Evolutionary conservation across 2,113 vertebrate species (phyloP).

Genomic region (Suncus etruscus): DNA sequence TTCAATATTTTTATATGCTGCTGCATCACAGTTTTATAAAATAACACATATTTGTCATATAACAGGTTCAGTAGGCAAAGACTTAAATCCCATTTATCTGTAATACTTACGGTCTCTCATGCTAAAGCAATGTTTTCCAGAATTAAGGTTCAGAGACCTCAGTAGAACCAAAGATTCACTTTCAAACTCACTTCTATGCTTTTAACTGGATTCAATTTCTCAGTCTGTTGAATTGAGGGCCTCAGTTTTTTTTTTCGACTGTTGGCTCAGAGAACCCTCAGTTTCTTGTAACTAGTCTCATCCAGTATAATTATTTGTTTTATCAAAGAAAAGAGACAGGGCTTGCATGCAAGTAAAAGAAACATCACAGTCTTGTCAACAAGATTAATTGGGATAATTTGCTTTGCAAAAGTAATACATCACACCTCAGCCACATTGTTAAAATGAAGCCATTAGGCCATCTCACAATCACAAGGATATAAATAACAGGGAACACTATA

Average conservation of each 20-base stretch:
- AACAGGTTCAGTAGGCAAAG: background rate
- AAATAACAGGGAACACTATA: background rate
- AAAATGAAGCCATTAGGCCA: background rate
- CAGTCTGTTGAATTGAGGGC: background rate
- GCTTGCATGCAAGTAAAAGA: background rate
- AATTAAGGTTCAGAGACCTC: background rate
- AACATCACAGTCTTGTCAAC: background rate
- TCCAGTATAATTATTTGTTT: background rate
- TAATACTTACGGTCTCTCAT: background rate
- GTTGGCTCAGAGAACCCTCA: background rate
- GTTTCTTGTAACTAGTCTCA: background rate
- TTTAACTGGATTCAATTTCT: background rate
- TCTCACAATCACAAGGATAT: background rate
- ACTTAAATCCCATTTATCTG: background rate
- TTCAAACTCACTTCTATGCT: background rate
- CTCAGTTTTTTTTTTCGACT: background rate
- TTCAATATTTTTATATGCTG: background rate
- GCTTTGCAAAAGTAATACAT: background rate
- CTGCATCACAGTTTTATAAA: constrained; percentile 5
- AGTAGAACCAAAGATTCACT: background rate
- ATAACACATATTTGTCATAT: background rate
- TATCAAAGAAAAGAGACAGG: background rate
- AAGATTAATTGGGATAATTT: background rate
- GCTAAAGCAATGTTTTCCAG: background rate
- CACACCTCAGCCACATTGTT: background rate